Evolutionary conservation across 2,797 vertebrate species (phyloP).

Genomic region (Chanos chanos): DNA sequence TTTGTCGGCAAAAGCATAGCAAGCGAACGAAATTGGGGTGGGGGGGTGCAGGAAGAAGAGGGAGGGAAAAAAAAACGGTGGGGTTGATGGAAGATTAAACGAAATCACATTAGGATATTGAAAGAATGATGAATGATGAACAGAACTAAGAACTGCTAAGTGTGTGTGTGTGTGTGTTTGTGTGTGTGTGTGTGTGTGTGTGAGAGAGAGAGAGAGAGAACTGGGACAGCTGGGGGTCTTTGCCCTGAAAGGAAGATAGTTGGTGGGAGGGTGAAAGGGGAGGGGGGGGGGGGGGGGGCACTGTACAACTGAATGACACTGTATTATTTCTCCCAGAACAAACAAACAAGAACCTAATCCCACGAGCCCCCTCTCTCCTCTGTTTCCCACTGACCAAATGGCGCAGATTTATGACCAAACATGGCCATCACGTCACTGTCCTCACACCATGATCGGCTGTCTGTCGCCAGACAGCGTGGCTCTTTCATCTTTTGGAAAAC

Average conservation of each 20-base stretch:
- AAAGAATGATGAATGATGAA: not conserved
- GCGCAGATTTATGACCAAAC: constrained; percentile 61
- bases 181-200: too few species aligned
- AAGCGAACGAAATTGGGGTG: constrained; percentile 30
- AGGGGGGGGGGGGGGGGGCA: constrained; percentile 34
- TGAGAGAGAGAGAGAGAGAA: not conserved
- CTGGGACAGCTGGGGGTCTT: constrained; percentile 21
- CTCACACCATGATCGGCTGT: constrained; percentile 47
- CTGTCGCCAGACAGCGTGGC: constrained; percentile 14
- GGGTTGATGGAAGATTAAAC: constrained; percentile 6
- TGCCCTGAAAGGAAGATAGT: constrained; percentile 28
- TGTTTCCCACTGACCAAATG: constrained; percentile 52
- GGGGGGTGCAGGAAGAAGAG: constrained; percentile 45
- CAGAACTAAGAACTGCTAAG: too few species aligned
- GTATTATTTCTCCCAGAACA: constrained; percentile 58
- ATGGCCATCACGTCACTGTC: constrained; percentile 53
- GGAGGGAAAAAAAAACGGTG: constrained; percentile 28
- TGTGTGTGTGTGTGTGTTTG: too few species aligned
- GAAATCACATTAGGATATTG: not conserved
- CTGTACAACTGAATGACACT: constrained; percentile 38
- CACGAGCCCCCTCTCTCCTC: constrained; percentile 36
- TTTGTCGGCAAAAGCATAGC: constrained; percentile 63
- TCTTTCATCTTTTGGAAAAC: constrained; percentile 53
- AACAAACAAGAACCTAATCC: constrained; percentile 59
- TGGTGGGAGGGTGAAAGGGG: not conserved